Percentiles rank a stretch among this genome's conserved stretches.
Conservation (phyloP, 2,888 invertebrate species). For the Drosophila pegasa region DNA sequence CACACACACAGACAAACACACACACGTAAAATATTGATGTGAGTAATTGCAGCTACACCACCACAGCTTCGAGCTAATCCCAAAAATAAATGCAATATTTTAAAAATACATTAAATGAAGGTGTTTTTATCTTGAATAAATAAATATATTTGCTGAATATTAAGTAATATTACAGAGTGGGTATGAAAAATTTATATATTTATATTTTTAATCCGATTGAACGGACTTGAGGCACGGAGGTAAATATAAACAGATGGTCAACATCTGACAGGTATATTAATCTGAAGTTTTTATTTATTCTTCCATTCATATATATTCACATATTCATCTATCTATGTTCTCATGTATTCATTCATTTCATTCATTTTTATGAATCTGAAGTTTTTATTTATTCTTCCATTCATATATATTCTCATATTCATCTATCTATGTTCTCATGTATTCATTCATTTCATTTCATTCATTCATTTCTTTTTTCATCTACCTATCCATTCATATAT, state of each 20-base stretch:
- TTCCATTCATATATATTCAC: no score
- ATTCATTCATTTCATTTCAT: slow-evolving; percentile 1
- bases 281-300: no score
- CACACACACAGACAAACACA: slow-evolving; percentile 1
- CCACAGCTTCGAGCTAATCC: slow-evolving; percentile 78
- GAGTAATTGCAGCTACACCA: slow-evolving; percentile 65
- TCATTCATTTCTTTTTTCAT: no score
- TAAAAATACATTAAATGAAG: slow-evolving; percentile 54
- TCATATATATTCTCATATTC: not conserved
- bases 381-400: not conserved
- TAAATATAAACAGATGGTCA: no score
- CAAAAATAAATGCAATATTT: slow-evolving; percentile 78
- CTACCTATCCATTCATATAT: not conserved
- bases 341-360: not conserved
- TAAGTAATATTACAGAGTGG: not conserved
- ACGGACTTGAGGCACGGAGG: no score
- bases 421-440: not conserved
- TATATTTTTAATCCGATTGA: no score
- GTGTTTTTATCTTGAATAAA: not conserved
- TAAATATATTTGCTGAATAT: not conserved
- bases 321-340: no score
- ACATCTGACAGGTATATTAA: no score
- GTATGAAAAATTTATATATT: no score
- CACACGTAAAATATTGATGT: slow-evolving; percentile 53
- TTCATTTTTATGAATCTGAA: no score